phyloP scores from a whole-genome alignment of 2,113 vertebrate genomes.

The Halcyon senegalensis region DNA sequence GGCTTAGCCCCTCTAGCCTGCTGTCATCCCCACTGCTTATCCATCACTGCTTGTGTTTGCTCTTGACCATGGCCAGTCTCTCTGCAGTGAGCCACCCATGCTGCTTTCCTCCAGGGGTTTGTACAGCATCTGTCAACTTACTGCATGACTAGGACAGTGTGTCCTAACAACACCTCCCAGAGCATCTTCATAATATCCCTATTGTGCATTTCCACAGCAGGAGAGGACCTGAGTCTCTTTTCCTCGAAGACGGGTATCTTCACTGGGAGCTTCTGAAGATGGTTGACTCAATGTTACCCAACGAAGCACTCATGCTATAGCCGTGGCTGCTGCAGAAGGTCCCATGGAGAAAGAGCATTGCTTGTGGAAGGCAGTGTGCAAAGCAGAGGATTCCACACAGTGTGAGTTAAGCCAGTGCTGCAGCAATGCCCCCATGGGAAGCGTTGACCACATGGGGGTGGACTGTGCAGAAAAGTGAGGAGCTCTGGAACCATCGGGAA shows the following conservation, averaged over 20 bases:
- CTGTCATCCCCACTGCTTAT: neutral
- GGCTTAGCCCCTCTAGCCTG: neutral
- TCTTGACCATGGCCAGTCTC: neutral
- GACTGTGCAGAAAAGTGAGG: rapidly evolving
- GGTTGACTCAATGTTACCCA: neutral
- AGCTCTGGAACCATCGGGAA: neutral
- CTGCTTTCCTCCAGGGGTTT: neutral
- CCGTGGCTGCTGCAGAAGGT: neutral
- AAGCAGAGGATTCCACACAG: neutral
- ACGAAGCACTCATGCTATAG: neutral
- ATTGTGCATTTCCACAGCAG: neutral
- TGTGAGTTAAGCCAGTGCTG: rapidly evolving
- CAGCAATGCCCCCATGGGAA: neutral
- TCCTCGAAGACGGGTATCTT: neutral
- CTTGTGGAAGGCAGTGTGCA: rapidly evolving
- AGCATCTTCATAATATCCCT: neutral
- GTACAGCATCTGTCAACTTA: neutral
- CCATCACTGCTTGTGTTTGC: rapidly evolving
- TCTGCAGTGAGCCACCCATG: neutral
- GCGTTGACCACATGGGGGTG: neutral
- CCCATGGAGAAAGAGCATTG: neutral
- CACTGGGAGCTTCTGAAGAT: neutral
- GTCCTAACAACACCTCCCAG: neutral
- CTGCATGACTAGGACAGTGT: neutral
- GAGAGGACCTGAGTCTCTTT: neutral